A percentile compares a stretch with the other conserved stretches of the same genome.
Evolutionary conservation across 2,113 vertebrate species (phyloP).

Genomic region (Rhodinocichla rosea): DNA sequence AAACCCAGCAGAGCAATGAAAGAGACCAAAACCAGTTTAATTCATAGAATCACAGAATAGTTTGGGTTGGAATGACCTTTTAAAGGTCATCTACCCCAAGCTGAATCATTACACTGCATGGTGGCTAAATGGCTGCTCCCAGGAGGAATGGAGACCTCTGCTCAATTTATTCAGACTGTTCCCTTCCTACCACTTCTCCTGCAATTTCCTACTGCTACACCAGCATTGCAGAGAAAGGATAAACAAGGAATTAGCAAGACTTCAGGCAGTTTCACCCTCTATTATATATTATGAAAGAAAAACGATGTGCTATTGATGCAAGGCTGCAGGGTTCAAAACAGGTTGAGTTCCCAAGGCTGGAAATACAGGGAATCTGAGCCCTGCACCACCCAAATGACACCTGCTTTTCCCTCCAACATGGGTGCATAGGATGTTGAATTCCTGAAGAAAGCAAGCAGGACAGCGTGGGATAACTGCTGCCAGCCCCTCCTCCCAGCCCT

Average conservation of each 20-base stretch:
- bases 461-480: not conserved
- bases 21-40: not conserved
- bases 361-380: not conserved
- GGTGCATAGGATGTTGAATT: not conserved
- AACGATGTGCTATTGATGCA: not conserved
- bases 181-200: not conserved
- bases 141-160: not conserved
- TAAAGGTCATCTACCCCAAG: not conserved
- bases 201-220: not conserved
- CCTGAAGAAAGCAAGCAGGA: not conserved
- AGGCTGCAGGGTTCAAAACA: not conserved
- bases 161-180: not conserved
- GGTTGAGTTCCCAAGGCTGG: not conserved
- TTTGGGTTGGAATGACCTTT: not conserved
- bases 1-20: not conserved
- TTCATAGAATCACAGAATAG: not conserved
- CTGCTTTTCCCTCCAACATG: not conserved
- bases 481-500: slow-evolving; percentile 9
- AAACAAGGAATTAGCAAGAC: not conserved
- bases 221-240: not conserved
- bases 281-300: not conserved
- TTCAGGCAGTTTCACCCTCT: not conserved
- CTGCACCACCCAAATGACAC: not conserved
- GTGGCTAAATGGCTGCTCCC: not conserved
- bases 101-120: fast-evolving